phyloP scores from a whole-genome alignment of 2,797 vertebrate genomes.

The Hipposideros larvatus region DNA sequence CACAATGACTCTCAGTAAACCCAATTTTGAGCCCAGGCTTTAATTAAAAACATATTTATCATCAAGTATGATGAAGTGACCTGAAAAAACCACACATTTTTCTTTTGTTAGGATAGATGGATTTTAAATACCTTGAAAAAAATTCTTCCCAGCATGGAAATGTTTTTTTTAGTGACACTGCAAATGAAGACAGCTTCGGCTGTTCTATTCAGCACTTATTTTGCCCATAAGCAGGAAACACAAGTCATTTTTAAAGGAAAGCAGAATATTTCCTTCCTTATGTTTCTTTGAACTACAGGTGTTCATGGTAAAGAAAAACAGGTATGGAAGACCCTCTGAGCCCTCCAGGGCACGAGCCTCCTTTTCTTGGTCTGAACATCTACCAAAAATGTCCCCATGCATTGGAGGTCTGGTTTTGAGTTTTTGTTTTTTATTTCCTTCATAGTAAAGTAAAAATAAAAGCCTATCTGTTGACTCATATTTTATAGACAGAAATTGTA shows the following conservation, averaged over 20 bases:
- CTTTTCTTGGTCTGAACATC: not conserved
- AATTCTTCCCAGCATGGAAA: constrained; percentile 32
- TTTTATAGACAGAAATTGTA: constrained; percentile 45
- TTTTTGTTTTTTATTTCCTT: not conserved
- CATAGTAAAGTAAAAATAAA: not conserved
- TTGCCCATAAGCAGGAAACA: not conserved
- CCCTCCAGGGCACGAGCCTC: not conserved
- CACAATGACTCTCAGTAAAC: constrained; percentile 81
- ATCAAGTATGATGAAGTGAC: constrained; percentile 41
- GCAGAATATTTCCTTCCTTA: constrained; percentile 7
- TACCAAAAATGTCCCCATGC: not conserved
- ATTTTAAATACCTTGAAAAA: constrained; percentile 59
- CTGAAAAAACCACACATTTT: not conserved
- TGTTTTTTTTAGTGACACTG: not conserved
- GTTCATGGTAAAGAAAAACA: constrained; percentile 17
- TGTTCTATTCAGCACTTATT: not conserved
- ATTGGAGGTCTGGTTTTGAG: not conserved
- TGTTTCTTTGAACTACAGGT: constrained; percentile 37
- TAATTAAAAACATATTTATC: constrained; percentile 73
- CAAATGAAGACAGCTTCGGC: not conserved
- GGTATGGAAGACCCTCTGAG: not conserved
- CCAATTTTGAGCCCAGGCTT: constrained; percentile 72
- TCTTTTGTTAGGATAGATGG: constrained; percentile 52
- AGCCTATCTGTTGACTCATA: not conserved
- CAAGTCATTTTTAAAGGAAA: constrained; percentile 4